Base-by-base conservation (phyloP, 2,888 invertebrate species). In the Caprella mutica region DNA sequence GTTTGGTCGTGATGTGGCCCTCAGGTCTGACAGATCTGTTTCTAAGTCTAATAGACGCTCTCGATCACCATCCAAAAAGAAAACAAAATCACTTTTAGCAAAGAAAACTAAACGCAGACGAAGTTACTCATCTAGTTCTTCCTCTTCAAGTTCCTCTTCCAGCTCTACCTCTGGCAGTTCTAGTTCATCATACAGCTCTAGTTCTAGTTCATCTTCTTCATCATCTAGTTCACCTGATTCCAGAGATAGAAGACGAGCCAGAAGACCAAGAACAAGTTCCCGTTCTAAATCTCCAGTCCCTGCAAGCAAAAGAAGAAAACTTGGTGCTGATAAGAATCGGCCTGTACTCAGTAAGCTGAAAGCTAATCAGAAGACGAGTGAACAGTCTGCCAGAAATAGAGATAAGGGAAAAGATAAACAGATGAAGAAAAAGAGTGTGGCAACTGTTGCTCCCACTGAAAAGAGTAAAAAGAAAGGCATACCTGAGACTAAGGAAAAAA, bases 181-280 rank as follows among this genome's bases (percentile, higher is more conserved):
- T 12, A 59, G 56, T 39, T 55, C 58, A 9, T 59, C 60, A 8
- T 65, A 62, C 21, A 52, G 55, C 39, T 65, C 65, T 19, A 52
- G 63, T 14, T 65, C 66, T 2, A 50, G 59, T 27, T 65, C 65
- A n/a, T 61, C 65, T 40, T 65, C 66, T 1, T 42, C 39, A 40
- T 56, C 61, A n/a, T 23, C 70, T 40, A 71, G 73, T 0, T 68
- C 71, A 5, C 71, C 73, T n/a, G 68, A 68, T 5, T 66, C 68
- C 29, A 70, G 72, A 65, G 70, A 52, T 5, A 51, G 61, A 24
- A 55, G 54, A 33, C 39, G 65, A 29, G 56, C 52, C 23, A 42
- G 61, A 30, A 55, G 56, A 38, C 50, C 56, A 52, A 52, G 55
- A 26, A 38, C 42, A 12, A 29, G 48, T 5, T 56, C 56, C n/a